Base-by-base conservation (phyloP, 1,140 invertebrate species). In the Telenomus remus region DNA sequence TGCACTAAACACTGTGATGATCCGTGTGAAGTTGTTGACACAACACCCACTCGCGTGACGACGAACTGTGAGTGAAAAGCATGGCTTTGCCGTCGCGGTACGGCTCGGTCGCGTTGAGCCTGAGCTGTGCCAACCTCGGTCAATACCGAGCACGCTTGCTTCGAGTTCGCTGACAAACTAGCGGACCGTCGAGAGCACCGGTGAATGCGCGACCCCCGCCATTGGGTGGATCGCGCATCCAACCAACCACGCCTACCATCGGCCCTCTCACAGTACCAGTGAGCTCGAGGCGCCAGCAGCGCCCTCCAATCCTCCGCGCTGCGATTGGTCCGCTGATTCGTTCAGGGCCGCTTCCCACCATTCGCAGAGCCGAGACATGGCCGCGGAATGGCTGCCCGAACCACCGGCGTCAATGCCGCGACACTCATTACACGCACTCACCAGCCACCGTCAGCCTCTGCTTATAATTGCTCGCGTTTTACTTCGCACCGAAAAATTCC, bases 341-440 rank as follows among this genome's bases (percentile, higher is more conserved):
- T 34, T 55, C 63, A 69, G 65, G 78, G 82, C 81, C 79, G 81
- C 75, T 51, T 33, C 78, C 68, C 53, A 78, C 65, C 73, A 44
- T 12, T 44, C 61, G 50, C 46, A 49, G 57, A 53, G 1, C 54
- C 39, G 51, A 66, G 79, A 80, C 76, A 85, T 84, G 82, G 79
- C 83, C 76, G 81, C 81, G 79, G 85, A 83, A 85, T 86, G 85
- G 84, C 85, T 84, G 83, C 84, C 73, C 74, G 82, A 82, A 79
- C 73, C 51, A 50, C 61, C 46, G 42, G 70, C 61, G 66, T 27
- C 19, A 27, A 27, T 27, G 19, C 19, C 76, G 75, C 79, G 76
- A 64, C 64, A 47, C 57, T 39, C 53, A 46, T 13, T 13, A n/a
- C n/a, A 13, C 50, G 42, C 43, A 13, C 12, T 44, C 43, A 14